Base-by-base conservation (phyloP, 1,140 invertebrate species). In the Liolophura sinensis region DNA sequence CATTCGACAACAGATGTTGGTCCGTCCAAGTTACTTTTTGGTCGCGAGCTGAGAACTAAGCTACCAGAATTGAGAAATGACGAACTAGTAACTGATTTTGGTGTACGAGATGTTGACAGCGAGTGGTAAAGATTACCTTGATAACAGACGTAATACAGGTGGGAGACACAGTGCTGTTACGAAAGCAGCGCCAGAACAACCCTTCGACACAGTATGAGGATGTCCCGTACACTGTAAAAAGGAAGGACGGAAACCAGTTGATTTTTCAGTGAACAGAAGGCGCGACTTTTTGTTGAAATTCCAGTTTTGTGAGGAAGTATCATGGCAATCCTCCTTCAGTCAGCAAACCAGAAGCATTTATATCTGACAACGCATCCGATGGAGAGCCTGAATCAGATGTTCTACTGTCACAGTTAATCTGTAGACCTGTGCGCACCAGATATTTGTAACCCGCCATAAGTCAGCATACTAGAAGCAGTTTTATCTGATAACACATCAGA, bases 21-120 rank as follows among this genome's bases (percentile, higher is more conserved):
- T 47, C 73, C 71, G 0, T 31, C 66, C 9, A 60, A 69, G 50
- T 49, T 73, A 22, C 24, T 76, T 40, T 73, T 71, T 52, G 52
- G 59, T 16, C 59, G 69, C 11, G 68, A 73, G 49, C 48, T 74
- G 16, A 50, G 66, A 46, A 72, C 70, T 15, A 72, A 72, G 63
- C 3, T 73, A 47, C 72, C 65, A 46, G 65, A 60, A 15, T 22
- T 64, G 46, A 65, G 25, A 14, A 18, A 54, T 51, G 31, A 49
- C 18, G 24, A 12, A 1, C 31, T 9, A 5, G 9, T 40, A 40
- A 16, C 18, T 31, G 70, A 70, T 31, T 3, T n/a, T 51, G 51
- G 46, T 46, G 58, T 64, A 15, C 15, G 62, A 11, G 67, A 72
- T 55, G 50, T 57, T 24, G 70, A 69, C 64, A 50, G 57, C 47